Percentiles rank a stretch among this genome's conserved stretches.
Conservation (phyloP, 37 sponge, comb jelly and placozoan genomes). For the Diacarnus erythraeanus region DNA sequence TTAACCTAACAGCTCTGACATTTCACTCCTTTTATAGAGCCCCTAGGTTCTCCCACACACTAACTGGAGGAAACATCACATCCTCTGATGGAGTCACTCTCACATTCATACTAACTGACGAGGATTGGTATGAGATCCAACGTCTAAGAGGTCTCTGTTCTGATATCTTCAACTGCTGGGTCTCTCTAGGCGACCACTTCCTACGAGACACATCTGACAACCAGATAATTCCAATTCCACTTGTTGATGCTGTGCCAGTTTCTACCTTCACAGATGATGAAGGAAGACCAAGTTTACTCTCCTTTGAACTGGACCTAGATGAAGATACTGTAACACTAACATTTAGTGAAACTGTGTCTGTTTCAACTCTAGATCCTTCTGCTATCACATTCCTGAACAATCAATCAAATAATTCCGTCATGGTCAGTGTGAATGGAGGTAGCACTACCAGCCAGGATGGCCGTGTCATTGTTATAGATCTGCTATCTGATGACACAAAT, state of each 20-base stretch:
- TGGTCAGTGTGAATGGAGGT: conserved; percentile 63
- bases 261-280: conserved; percentile 62
- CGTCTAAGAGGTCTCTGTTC: conserved; percentile 71
- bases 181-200: conserved; percentile 65
- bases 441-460: conserved; percentile 56
- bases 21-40: conserved; percentile 82
- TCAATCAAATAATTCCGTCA: conserved; percentile 28
- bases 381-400: conserved; percentile 55
- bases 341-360: conserved; percentile 80
- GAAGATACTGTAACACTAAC: conserved; percentile 66
- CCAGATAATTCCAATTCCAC: conserved; percentile 46
- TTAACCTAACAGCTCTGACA: conserved; percentile 68
- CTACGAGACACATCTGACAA: conserved; percentile 74
- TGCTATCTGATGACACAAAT: conserved; percentile 69
- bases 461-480: conserved; percentile 44
- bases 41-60: conserved; percentile 42
- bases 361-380: conserved; percentile 56
- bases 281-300: conserved; percentile 54
- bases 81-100: conserved; percentile 45
- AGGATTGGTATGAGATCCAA: conserved; percentile 75
- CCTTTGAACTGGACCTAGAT: conserved; percentile 66
- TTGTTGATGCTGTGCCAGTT: conserved; percentile 41
- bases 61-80: conserved; percentile 68
- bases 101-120: conserved; percentile 44
- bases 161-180: conserved; percentile 84